phyloP scores from a whole-genome alignment of 1,140 invertebrate species.

The Pantala flavescens region DNA sequence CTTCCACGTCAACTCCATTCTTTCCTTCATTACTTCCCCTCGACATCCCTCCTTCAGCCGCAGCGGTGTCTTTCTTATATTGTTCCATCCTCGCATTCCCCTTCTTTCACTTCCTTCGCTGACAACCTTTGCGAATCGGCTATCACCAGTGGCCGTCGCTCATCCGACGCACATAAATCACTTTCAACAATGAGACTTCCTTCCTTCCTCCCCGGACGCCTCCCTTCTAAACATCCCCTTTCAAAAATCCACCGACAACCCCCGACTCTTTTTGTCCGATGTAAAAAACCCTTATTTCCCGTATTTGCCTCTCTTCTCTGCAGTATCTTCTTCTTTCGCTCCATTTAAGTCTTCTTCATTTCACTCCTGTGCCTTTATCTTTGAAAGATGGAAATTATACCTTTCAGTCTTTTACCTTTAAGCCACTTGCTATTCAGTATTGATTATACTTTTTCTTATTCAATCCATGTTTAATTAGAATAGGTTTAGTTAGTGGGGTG shows the following conservation, averaged over 20 bases:
- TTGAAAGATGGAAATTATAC: background rate
- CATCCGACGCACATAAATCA: background rate
- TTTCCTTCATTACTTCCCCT: too few relatives aligned
- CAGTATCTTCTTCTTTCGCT: too few relatives aligned
- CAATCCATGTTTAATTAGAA: too few relatives aligned
- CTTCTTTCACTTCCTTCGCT: background rate
- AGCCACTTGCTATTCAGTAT: background rate
- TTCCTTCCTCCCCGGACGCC: background rate
- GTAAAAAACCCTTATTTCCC: background rate
- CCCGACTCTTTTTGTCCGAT: background rate
- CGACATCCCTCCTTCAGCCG: too few relatives aligned
- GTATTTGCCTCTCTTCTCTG: too few relatives aligned
- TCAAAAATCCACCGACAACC: background rate
- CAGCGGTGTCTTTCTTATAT: too few relatives aligned
- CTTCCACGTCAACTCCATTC: too few relatives aligned
- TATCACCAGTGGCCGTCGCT: background rate
- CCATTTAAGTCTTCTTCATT: background rate
- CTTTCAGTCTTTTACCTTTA: background rate
- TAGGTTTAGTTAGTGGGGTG: too few relatives aligned
- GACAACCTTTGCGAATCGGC: background rate
- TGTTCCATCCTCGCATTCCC: background rate
- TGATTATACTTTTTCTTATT: too few relatives aligned
- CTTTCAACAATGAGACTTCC: conserved; percentile 9
- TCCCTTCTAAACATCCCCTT: background rate
- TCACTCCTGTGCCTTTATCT: background rate